Conservation (phyloP, 2,797 vertebrate species). For the Monodelphis domestica region DNA sequence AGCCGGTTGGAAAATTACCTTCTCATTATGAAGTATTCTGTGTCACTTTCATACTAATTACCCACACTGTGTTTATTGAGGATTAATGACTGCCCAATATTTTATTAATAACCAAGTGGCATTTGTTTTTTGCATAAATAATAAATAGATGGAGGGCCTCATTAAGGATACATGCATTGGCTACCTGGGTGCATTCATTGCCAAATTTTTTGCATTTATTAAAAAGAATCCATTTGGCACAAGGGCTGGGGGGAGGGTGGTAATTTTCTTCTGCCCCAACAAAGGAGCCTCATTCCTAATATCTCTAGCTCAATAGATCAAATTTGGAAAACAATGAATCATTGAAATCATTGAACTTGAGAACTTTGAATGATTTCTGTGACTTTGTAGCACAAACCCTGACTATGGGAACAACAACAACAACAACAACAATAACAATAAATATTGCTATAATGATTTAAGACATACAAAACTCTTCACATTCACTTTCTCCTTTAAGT, state of each 20-base stretch:
- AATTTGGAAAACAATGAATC: not conserved
- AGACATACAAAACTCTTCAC: not conserved
- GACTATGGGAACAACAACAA: not conserved
- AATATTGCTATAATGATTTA: not conserved
- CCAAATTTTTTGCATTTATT: constrained; percentile 69
- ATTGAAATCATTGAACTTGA: not conserved
- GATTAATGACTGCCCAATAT: constrained; percentile 79
- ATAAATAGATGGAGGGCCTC: constrained; percentile 76
- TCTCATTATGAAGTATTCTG: constrained; percentile 77
- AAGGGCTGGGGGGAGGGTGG: not conserved
- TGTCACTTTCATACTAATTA: constrained; percentile 76
- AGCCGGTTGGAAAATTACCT: constrained; percentile 77
- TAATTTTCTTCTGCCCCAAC: not conserved
- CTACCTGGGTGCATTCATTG: constrained; percentile 69
- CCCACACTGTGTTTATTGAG: constrained; percentile 68
- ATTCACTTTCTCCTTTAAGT: not conserved
- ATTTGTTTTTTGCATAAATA: constrained; percentile 79
- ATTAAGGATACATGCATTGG: constrained; percentile 75
- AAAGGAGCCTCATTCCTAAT: not conserved
- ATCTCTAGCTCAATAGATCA: constrained; percentile 49
- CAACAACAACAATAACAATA: not conserved
- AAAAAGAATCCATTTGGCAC: constrained; percentile 15
- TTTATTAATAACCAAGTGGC: constrained; percentile 71
- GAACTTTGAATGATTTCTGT: not conserved
- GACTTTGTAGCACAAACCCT: not conserved